Conservation (phyloP, 2,797 vertebrate genomes). For the Scarus forsteni region DNA sequence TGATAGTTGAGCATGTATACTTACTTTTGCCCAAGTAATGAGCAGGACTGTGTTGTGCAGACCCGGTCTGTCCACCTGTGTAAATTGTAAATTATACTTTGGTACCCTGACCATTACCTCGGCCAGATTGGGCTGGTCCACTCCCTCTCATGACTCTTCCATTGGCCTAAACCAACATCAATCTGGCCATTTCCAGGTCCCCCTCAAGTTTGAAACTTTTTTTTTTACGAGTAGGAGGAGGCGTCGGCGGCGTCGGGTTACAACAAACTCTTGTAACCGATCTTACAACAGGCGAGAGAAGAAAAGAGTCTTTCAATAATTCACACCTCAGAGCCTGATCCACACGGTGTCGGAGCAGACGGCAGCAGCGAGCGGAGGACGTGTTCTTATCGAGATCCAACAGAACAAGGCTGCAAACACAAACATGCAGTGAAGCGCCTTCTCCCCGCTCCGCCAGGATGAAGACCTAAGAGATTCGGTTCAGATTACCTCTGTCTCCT, state of each 20-base stretch:
- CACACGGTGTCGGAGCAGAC: slow-evolving; percentile 31
- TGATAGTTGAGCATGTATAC: too few relatives aligned
- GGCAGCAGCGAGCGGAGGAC: slow-evolving; percentile 11
- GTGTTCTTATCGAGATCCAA: slow-evolving; percentile 11
- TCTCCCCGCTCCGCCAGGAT: slow-evolving; percentile 61
- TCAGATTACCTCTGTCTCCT: slow-evolving; percentile 51
- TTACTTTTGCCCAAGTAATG: too few relatives aligned
- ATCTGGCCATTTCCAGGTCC: slow-evolving; percentile 63
- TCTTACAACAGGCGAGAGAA: slow-evolving; percentile 63
- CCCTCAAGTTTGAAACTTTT: slow-evolving; percentile 87
- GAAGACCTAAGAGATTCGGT: slow-evolving; percentile 71
- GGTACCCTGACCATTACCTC: neutral
- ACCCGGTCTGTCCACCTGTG: too few relatives aligned
- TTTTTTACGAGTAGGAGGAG: slow-evolving; percentile 43
- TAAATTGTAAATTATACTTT: too few relatives aligned
- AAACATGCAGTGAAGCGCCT: slow-evolving; percentile 58
- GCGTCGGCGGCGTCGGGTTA: slow-evolving; percentile 78
- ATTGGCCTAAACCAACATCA: slow-evolving; percentile 81
- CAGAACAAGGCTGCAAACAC: slow-evolving; percentile 26
- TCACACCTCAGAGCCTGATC: slow-evolving; percentile 72
- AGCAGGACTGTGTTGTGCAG: too few relatives aligned
- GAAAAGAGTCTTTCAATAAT: slow-evolving; percentile 85
- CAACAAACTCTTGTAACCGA: slow-evolving; percentile 84
- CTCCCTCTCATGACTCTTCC: slow-evolving; percentile 12
- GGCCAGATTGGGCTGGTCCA: slow-evolving; percentile 67